These are phyloP conservation scores for Philopedon plagiatum DNA, from an alignment of 2,888 invertebrate species.

Conservation along the genomic window DNA sequence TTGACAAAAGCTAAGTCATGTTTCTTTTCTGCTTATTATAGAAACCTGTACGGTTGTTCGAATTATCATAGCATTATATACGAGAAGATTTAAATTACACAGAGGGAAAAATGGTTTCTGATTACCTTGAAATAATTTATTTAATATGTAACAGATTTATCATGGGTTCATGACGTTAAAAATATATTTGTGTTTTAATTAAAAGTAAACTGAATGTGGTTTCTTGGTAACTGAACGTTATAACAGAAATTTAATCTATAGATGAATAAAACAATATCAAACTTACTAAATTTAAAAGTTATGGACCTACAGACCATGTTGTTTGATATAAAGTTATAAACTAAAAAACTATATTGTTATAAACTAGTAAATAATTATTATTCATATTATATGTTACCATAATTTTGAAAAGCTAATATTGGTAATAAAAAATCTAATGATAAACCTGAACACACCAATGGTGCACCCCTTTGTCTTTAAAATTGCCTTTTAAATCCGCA, in stretches of 20 bases:
- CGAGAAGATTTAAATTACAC: conserved; percentile 48
- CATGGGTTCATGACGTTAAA: conserved; percentile 40
- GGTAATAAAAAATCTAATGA: not conserved
- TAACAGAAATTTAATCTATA: no score
- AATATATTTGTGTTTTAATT: conserved; percentile 39
- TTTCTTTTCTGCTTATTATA: conserved; percentile 52
- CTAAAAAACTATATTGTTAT: no score
- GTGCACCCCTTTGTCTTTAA: conserved; percentile 45
- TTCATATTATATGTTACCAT: no score
- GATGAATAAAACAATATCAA: no score
- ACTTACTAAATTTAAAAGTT: no score
- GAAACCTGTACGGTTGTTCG: conserved; percentile 48
- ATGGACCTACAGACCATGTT: no score
- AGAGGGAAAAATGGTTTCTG: conserved; percentile 43
- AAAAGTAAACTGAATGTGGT: conserved; percentile 16
- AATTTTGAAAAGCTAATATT: no score
- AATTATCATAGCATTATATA: conserved; percentile 50
- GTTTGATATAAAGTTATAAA: no score
- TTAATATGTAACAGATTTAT: conserved; percentile 47
- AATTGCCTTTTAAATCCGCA: conserved; percentile 53
- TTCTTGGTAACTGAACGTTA: no score
- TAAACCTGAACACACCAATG: not conserved
- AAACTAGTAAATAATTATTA: no score
- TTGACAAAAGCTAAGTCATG: conserved; percentile 50
- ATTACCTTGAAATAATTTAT: conserved; percentile 50